These are phyloP conservation scores for Protosalanx chinensis DNA, from an alignment of 2,797 vertebrate genomes.

Conservation along the genomic window DNA sequence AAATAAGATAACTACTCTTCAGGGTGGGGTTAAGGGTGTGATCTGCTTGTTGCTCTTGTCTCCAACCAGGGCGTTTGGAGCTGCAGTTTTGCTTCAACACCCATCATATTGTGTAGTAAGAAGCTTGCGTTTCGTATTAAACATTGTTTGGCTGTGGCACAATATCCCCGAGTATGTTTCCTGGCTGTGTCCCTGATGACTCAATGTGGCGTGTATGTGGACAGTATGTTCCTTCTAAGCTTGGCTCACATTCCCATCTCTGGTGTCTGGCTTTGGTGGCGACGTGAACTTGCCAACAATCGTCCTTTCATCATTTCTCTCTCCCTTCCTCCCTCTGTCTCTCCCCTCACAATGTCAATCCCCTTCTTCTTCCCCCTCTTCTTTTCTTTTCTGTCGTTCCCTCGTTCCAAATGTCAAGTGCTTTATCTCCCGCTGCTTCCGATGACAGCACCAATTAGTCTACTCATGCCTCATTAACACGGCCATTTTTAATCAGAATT, in stretches of 20 bases:
- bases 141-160: too few relatives aligned
- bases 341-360: conserved; percentile 39
- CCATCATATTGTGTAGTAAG: too few relatives aligned
- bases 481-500: conserved; percentile 68
- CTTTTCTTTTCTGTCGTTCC: conserved; percentile 25
- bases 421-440: conserved; percentile 68
- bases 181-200: too few relatives aligned
- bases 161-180: too few relatives aligned
- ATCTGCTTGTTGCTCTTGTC: too few relatives aligned
- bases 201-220: too few relatives aligned
- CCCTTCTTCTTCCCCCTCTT: conserved; percentile 39
- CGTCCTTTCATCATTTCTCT: background rate
- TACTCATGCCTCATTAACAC: conserved; percentile 70
- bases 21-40: too few relatives aligned
- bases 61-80: too few relatives aligned
- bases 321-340: conserved; percentile 2
- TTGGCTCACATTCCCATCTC: background rate
- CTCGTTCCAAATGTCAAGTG: conserved; percentile 68
- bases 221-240: background rate
- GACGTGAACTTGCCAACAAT: conserved; percentile 27
- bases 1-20: too few relatives aligned
- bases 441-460: conserved; percentile 76
- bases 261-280: background rate
- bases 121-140: too few relatives aligned
- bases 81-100: too few relatives aligned